Evolutionary conservation across 2,888 invertebrate genomes (phyloP), one percentile per base, ranked within the genome.

Genomic region (Athripsodes cinereus): DNA sequence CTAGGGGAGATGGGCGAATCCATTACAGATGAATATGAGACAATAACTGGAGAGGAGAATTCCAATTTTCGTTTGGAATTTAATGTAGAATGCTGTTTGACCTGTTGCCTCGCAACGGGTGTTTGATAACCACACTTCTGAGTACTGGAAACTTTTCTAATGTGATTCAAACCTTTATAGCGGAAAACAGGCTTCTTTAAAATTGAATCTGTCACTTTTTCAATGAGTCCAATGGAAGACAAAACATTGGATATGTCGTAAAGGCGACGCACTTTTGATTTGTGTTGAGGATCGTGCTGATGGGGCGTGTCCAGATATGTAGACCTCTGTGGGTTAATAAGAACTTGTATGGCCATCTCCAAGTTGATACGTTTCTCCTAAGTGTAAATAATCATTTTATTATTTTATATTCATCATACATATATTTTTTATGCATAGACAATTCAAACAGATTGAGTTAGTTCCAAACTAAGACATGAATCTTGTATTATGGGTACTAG

Each of bases 191-290:
- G 85, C 68, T 86, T 86, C 66, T 83, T 80, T 66, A 83, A 76
- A 70, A 72, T 80, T 65, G 78, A 78, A 65, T 81, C 80, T 59
- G 82, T 80, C 60, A 86, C 83, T 71, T 87, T 88, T 68, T 82
- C 80, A 68, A 88, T 87, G 64, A 88, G 79, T 66, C 84, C 83
- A 69, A 88, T 82, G 61, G 87, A 87, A 64, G 86, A 84, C 66
- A 89, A 79, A 64, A 89, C 87, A 72, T 89, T 89, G 59, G 88
- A 88, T 66, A 89, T 88, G 70, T 89, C 88, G 72, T 89, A 89
- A 26, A 89, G 76, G 64, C 89, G 78, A 60, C 89, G 79, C 61
- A 86, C 84, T 76, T 86, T 86, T 26, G 86, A 86, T 75, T 83
- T 78, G 71, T 81, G 80, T 66, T 81, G 79, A 20, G 81, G 77